phyloP scores from a whole-genome alignment of 2,797 vertebrate species.

The Anolis apletophallus region DNA sequence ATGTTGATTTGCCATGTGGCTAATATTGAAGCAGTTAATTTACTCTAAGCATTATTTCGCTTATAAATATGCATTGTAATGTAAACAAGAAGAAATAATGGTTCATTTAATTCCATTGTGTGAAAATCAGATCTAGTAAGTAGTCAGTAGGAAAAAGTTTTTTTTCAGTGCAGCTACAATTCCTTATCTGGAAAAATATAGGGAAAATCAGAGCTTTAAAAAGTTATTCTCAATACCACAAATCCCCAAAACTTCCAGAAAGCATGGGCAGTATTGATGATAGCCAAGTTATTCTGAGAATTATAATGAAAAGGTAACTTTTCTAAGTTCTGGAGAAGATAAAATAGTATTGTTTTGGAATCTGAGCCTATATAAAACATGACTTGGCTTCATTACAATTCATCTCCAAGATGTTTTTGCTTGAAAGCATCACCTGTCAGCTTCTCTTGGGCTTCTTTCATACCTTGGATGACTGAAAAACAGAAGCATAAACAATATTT shows the following conservation, averaged over 20 bases:
- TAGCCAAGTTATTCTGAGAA: too few species aligned
- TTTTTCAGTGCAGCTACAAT: slow-evolving; percentile 62
- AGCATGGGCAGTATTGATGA: too few species aligned
- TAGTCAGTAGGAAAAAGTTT: slow-evolving; percentile 49
- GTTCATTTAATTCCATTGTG: slow-evolving; percentile 49
- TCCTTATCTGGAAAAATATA: slow-evolving; percentile 52
- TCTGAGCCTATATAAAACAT: slow-evolving; percentile 42
- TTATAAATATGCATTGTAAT: slow-evolving; percentile 56
- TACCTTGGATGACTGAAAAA: slow-evolving; percentile 87
- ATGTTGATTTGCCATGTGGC: slow-evolving; percentile 32
- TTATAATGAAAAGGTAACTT: too few species aligned
- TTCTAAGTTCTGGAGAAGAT: too few species aligned
- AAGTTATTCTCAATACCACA: too few species aligned
- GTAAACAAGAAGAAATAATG: slow-evolving; percentile 56
- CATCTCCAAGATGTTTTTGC: slow-evolving; percentile 82
- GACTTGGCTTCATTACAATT: slow-evolving; percentile 76
- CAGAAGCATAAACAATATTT: slow-evolving; percentile 10
- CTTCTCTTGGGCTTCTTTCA: slow-evolving; percentile 96
- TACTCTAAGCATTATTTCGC: slow-evolving; percentile 25
- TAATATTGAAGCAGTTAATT: slow-evolving; percentile 18
- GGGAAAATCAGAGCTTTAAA: slow-evolving; percentile 8
- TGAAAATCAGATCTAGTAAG: slow-evolving; percentile 61
- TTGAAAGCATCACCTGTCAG: slow-evolving; percentile 92
- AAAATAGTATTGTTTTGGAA: slow-evolving; percentile 53
- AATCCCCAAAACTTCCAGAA: too few species aligned